Conservation (phyloP, 2,797 vertebrate species). For the Sebastes alutus region DNA sequence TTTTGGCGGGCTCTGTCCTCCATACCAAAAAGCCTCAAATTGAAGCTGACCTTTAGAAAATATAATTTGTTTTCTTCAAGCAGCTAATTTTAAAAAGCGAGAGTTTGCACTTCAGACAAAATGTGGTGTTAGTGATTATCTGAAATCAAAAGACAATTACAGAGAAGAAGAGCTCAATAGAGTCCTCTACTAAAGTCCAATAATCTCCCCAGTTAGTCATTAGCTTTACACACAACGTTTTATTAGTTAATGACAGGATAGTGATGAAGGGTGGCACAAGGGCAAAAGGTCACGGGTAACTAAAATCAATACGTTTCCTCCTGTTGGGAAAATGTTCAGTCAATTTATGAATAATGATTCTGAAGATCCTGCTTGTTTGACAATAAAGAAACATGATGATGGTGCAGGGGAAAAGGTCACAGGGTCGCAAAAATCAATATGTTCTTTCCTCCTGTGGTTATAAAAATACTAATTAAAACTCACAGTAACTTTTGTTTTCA, state of each 20-base stretch:
- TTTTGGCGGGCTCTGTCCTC: too few species aligned
- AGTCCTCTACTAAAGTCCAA: background rate
- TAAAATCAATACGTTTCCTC: background rate
- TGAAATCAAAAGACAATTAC: slow-evolving; percentile 4
- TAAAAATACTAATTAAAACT: background rate
- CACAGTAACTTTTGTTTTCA: background rate
- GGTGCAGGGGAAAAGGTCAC: background rate
- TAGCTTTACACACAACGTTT: background rate
- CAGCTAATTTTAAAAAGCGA: background rate
- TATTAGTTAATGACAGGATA: background rate
- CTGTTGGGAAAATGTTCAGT: background rate
- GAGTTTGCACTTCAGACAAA: background rate
- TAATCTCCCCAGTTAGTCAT: background rate
- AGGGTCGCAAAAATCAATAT: background rate
- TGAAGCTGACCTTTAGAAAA: too few species aligned
- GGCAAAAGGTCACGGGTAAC: background rate
- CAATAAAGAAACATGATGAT: background rate
- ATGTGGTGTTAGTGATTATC: background rate
- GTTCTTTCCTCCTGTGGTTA: background rate
- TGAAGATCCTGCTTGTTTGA: background rate
- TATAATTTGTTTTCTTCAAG: background rate
- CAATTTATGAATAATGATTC: background rate
- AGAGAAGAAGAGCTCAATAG: background rate
- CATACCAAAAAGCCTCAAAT: too few species aligned
- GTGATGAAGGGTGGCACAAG: background rate